Evolutionary conservation across 2,113 vertebrate species (phyloP), one percentile per base, ranked within the genome.

Genomic region (Lophura nycthemera): DNA sequence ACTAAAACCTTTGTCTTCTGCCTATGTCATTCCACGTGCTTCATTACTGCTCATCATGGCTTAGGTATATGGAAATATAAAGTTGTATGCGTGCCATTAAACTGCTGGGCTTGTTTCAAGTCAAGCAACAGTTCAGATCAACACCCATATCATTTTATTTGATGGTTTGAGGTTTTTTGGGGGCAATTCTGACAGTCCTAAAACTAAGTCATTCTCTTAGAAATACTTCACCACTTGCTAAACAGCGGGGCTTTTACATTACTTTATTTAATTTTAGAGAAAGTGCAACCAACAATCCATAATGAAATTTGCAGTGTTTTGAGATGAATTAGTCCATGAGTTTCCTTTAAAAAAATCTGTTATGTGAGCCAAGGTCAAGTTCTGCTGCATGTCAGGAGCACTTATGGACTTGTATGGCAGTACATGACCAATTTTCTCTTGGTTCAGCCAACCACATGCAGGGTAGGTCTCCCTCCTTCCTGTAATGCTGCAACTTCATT

Each of bases 361-460:
- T 32, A 19, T 7, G 15, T 1, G 10, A 56, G 24, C 11, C 45
- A 11, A n/a, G 32, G 27, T 4, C 38, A 4, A 30, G 18, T 12
- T 15, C 54, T 66, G 70, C 43, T 70, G 70, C 36, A 6, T 1
- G 4, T 11, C 47, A 22, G 47, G 8, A n/a, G 19, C 47, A 8
- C 3, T 15, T 66, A 13, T 1, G 11, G 79, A 15, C 13, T 24
- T 17, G 1, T 1, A 1, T 1, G 6, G 9, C 50, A 32, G 30
- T 29, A 20, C 59, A 22, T 0, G 0, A 47, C n/a, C 20, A 50
- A 11, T 4, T 43, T 30, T 42, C 67, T 1, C 17, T 1, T 15
- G 47, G 15, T 24, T 34, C 54, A 64, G 57, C 30, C 57, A 75
- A 7, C 8, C 16, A 50, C 42, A 50, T 27, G 30, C 10, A 60